Evolutionary conservation across 2,113 vertebrate genomes (phyloP), one percentile per base, ranked within the genome.

Genomic region (Mesoclemmys tuberculata): DNA sequence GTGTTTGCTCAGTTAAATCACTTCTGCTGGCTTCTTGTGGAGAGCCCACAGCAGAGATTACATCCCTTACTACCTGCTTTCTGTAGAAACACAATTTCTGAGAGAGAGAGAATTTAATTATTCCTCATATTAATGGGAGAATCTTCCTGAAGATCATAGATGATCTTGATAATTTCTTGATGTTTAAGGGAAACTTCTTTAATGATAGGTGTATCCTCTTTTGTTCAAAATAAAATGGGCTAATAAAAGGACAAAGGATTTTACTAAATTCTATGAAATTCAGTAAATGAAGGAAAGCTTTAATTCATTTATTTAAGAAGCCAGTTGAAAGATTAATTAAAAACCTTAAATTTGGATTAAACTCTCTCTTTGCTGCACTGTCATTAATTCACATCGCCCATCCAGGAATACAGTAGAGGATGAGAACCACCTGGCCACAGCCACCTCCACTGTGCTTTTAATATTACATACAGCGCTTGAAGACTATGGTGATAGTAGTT

Each of bases 381-480:
- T 52, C 38, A 5, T 78, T 29, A 58, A 6, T 29, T 64, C 64
- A 11, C 1, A 10, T 87, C 22, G 77, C 9, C 38, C 84, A 21
- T 90, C 22, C 64, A 19, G 19, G n/a, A 90, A 55, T 1, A 68
- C 27, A 3, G 31, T 80, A 83, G 75, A 77, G 35, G 12, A 87
- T 83, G 79, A 38, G 49, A 78, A 24, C 6, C 3, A 38, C 83
- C 89, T 46, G 21, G 81, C 82, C 29, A 6, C 13, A 26, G 41
- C 87, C 82, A 10, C 3, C 88, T 90, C 26, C 46, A 12, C 10
- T 51, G n/a, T 93, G 82, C n/a, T 94, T 95, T 93, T 92, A 87
- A 92, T 89, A 95, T 93, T 79, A 22, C 75, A 22, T 11, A 68
- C 55, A 89, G n/a, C 21, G 19, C 86, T 48, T 85, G 54, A 49